A percentile compares a stretch with the other conserved stretches of the same genome.
These are phyloP conservation scores for Calosoma granatense DNA, from an alignment of 1,140 invertebrate genomes.

Conservation along the genomic window DNA sequence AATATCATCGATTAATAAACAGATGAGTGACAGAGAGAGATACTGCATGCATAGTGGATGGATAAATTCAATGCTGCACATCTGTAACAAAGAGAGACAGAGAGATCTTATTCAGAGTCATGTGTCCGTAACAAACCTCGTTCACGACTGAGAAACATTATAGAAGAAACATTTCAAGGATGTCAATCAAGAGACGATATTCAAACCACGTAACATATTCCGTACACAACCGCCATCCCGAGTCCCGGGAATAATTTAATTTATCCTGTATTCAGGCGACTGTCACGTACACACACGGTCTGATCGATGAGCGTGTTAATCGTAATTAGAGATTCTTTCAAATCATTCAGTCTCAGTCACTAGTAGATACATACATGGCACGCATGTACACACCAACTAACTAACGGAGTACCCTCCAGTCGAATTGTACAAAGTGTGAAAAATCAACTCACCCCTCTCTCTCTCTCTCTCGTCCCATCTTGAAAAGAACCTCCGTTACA, in stretches of 20 bases:
- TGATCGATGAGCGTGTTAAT: slow-evolving; percentile 4
- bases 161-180: not conserved
- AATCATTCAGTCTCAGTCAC: not conserved
- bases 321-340: slow-evolving; percentile 5
- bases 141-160: too few relatives aligned
- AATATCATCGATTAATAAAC: not conserved
- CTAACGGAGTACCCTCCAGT: not conserved
- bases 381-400: not conserved
- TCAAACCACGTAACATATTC: not conserved
- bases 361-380: not conserved
- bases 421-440: slow-evolving; percentile 3
- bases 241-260: not conserved
- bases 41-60: too few relatives aligned
- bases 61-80: too few relatives aligned
- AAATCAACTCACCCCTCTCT: not conserved
- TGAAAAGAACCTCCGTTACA: not conserved
- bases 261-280: not conserved
- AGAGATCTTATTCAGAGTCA: not conserved
- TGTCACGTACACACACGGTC: not conserved
- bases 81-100: not conserved
- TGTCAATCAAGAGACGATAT: not conserved
- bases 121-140: not conserved
- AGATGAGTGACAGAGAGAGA: too few relatives aligned
- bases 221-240: not conserved
- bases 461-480: not conserved